A percentile compares a stretch with the other conserved stretches of the same genome.
phyloP scores from a whole-genome alignment of 2,113 vertebrate genomes.

The Corythoichthys intestinalis region DNA sequence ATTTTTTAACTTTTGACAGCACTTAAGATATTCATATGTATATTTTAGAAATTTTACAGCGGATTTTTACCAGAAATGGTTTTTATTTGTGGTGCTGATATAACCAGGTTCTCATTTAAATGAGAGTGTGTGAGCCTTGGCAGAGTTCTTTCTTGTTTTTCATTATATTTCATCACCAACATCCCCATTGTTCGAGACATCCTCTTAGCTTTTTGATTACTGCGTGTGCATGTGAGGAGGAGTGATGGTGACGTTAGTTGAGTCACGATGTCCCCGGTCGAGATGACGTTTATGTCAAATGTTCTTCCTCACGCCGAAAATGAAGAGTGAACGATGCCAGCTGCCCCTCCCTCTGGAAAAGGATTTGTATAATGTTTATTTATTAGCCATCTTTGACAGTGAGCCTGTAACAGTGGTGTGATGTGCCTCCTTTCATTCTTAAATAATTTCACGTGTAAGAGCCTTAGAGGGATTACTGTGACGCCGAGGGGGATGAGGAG shows the following conservation, averaged over 20 bases:
- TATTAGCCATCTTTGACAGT: conserved; percentile 47
- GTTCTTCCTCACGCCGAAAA: conserved; percentile 21
- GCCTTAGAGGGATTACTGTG: conserved; percentile 74
- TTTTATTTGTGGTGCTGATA: neutral
- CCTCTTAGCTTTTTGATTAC: neutral
- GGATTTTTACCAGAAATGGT: neutral
- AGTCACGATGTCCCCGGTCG: conserved; percentile 50
- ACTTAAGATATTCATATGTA: neutral
- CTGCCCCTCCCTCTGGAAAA: conserved; percentile 32
- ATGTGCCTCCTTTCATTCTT: conserved; percentile 59
- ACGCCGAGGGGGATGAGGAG: conserved; percentile 46
- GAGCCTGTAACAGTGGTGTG: conserved; percentile 52
- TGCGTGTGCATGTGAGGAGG: neutral
- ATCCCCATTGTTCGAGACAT: neutral
- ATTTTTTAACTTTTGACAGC: neutral
- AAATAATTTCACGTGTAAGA: conserved; percentile 71
- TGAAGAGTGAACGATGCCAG: neutral
- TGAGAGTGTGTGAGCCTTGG: neutral
- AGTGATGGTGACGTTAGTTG: conserved; percentile 11
- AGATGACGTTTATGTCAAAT: conserved; percentile 35
- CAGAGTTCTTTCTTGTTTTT: neutral
- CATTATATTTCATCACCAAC: neutral
- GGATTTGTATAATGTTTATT: conserved; percentile 62
- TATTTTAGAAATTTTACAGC: neutral
- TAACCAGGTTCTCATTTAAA: neutral